Evolutionary conservation across 2,113 vertebrate genomes (phyloP).

Genomic region (Coregonus clupeaformis): DNA sequence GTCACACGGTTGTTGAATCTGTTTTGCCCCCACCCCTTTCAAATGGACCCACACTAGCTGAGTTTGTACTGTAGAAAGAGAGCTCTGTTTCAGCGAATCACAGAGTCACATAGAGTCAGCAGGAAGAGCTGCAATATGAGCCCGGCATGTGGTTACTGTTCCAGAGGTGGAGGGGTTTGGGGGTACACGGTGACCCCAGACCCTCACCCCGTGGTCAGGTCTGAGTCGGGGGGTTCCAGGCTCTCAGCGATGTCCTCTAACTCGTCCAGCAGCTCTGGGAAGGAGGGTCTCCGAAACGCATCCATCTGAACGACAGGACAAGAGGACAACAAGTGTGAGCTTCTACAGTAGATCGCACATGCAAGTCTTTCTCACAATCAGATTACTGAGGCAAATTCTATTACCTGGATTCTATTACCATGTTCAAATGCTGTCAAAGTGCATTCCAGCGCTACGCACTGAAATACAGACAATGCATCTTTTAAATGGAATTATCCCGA

Average conservation of each 20-base stretch:
- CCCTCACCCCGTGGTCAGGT: slow-evolving; percentile 44
- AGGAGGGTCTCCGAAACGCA: slow-evolving; percentile 71
- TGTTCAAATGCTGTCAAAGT: neutral
- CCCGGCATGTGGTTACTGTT: neutral
- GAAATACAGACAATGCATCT: no score
- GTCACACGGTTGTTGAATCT: neutral
- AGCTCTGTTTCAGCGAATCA: neutral
- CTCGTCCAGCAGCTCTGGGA: slow-evolving; percentile 69
- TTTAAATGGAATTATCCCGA: no score
- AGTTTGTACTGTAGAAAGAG: no score
- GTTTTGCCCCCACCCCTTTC: neutral
- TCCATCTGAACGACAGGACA: slow-evolving; percentile 66
- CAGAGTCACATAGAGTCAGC: slow-evolving; percentile 8
- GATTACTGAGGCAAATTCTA: neutral
- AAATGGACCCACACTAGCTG: neutral
- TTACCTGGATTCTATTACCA: neutral
- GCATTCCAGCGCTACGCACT: no score
- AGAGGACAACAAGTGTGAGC: neutral
- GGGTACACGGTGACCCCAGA: neutral
- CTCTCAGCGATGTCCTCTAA: slow-evolving; percentile 66
- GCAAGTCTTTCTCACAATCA: neutral
- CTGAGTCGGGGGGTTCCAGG: slow-evolving; percentile 52
- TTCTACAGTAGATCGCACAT: neutral
- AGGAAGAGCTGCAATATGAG: neutral
- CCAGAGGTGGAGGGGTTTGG: neutral